Percentiles rank a stretch among this genome's conserved stretches.
phyloP scores from a whole-genome alignment of 2,888 invertebrate species.

The Pyralis farinalis region DNA sequence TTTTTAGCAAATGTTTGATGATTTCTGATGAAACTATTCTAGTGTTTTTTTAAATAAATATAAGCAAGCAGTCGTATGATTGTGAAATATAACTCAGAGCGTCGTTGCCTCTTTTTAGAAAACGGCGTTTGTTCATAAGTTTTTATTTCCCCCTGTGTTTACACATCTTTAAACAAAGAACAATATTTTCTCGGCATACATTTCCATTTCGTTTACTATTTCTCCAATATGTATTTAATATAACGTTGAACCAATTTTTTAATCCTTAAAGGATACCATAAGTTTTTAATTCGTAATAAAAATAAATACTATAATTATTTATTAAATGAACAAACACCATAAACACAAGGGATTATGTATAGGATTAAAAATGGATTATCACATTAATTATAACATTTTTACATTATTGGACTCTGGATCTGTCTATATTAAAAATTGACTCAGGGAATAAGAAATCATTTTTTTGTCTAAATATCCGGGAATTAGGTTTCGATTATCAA shows the following conservation, averaged over 20 bases:
- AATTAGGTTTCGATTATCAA: too few relatives aligned
- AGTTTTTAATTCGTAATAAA: too few relatives aligned
- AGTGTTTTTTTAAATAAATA: neutral
- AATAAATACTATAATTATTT: too few relatives aligned
- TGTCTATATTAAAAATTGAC: neutral
- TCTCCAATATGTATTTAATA: too few relatives aligned
- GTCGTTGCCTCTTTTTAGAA: neutral
- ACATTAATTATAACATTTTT: constrained; percentile 3
- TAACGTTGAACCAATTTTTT: too few relatives aligned
- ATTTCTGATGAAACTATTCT: neutral
- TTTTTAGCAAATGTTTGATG: neutral
- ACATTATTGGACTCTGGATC: constrained; percentile 1
- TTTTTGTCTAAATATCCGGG: too few relatives aligned
- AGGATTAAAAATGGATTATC: constrained; percentile 10
- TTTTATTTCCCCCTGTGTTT: too few relatives aligned
- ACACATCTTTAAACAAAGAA: too few relatives aligned
- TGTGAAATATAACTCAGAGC: constrained; percentile 4
- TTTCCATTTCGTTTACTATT: too few relatives aligned
- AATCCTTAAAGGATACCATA: too few relatives aligned
- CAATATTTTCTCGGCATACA: too few relatives aligned
- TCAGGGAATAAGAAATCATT: neutral
- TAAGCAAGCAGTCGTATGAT: neutral
- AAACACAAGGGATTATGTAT: neutral
- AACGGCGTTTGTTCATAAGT: constrained; percentile 8
- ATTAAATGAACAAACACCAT: constrained; percentile 12